Evolutionary conservation across 2,797 vertebrate species (phyloP).

Genomic region (Enoplosus armatus): DNA sequence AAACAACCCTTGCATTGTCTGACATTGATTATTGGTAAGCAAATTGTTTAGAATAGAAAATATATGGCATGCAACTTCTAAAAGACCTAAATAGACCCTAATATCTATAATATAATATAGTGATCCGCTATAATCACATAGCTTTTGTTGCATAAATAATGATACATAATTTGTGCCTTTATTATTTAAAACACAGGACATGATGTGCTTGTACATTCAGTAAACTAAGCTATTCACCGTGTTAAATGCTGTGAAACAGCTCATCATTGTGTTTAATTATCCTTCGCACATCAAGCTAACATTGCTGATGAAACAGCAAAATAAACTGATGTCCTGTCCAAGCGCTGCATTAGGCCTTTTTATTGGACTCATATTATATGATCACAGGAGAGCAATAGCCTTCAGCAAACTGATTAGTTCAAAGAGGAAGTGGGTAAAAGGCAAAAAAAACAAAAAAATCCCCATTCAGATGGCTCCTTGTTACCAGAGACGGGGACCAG

Average conservation of each 20-base stretch:
- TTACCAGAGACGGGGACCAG: constrained; percentile 41
- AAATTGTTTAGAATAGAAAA: constrained; percentile 21
- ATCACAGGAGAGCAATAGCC: constrained; percentile 71
- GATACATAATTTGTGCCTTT: neutral
- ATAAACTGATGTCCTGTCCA: constrained; percentile 57
- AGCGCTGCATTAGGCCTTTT: constrained; percentile 58
- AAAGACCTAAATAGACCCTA: neutral
- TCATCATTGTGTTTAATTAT: constrained; percentile 51
- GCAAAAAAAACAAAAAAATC: neutral
- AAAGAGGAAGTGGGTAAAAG: constrained; percentile 59
- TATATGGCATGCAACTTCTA: neutral
- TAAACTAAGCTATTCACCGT: constrained; percentile 3
- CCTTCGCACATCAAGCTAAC: constrained; percentile 18
- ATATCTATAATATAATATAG: neutral
- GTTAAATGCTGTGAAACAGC: constrained; percentile 27
- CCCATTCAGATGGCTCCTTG: constrained; percentile 43
- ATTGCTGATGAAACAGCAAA: constrained; percentile 61
- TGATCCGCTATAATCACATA: neutral
- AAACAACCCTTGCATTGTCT: constrained; percentile 61
- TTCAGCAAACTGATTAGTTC: constrained; percentile 69
- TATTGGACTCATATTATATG: constrained; percentile 66
- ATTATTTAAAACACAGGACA: constrained; percentile 1
- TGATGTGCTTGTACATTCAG: constrained; percentile 1
- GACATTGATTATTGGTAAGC: constrained; percentile 26
- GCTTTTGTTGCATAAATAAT: neutral